Base-by-base conservation (phyloP, 2,113 vertebrate species). In the Excalfactoria chinensis region DNA sequence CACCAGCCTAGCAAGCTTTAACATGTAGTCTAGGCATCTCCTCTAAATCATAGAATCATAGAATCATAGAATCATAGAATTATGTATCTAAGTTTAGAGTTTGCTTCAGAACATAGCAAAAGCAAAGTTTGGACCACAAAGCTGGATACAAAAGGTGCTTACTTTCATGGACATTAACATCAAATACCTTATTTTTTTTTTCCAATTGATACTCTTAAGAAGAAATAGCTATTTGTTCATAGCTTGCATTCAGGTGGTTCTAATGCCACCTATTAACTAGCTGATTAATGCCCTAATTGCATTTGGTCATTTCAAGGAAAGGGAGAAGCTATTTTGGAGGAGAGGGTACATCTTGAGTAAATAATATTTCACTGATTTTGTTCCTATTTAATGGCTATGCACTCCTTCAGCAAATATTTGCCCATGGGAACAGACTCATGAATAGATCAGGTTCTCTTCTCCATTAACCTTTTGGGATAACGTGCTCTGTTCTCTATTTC, bases 381-480 rank as follows among this genome's bases (percentile, higher is more conserved):
- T 69, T 72, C 12, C 1, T 16, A 46, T 63, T 72, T 74, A 60
- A 35, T 83, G 44, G 59, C 37, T 73, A 70, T 94, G 66, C 28
- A 88, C 9, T 88, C 18, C 23, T 88, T 64, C 72, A 70, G 60
- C 28, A 70, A 93, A 53, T 40, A 83, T 25, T 80, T 16, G 62
- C 32, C 55, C 21, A 17, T 49, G 30, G 76, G 32, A 90, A 37
- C 23, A 67, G 37, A 15, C 21, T 88, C 56, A 88, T 34, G 70
- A 63, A 90, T 4, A 84, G 44, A 76, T n/a, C 9, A 37, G n/a
- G 16, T 55, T 18, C 10, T 32, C 40, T 48, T 72, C 67, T 83
- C 79, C 73, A 81, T 89, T 92, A 86, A 68, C 40, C 25, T 60
- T 56, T 63, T 74, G 62, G 53, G 43, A 35, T 40, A 92, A 85